A percentile compares a stretch with the other conserved stretches of the same genome.
These are phyloP conservation scores for Megalops cyprinoides DNA, from an alignment of 2,797 vertebrate genomes.

Conservation along the genomic window DNA sequence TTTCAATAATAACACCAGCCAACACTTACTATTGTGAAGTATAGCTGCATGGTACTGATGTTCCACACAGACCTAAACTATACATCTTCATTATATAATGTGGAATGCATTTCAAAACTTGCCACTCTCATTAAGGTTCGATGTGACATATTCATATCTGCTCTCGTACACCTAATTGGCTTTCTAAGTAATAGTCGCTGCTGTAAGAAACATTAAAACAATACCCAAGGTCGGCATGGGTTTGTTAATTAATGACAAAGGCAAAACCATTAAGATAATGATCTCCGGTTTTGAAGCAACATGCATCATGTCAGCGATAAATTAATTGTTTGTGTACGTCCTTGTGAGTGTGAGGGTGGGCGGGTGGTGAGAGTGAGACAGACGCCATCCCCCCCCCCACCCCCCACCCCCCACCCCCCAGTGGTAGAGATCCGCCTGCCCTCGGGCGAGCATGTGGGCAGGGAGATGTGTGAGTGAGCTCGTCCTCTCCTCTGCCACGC, in stretches of 20 bases:
- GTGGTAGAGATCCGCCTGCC: no score
- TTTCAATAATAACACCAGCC: background rate
- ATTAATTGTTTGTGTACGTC: slow-evolving; percentile 41
- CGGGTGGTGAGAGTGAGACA: background rate
- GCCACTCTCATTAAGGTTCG: background rate
- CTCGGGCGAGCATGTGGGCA: background rate
- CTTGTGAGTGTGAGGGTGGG: slow-evolving; percentile 20
- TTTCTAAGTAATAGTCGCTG: slow-evolving; percentile 53
- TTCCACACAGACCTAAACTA: background rate
- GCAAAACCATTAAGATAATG: slow-evolving; percentile 87
- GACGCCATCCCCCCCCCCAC: background rate
- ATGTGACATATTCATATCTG: background rate
- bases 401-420: background rate
- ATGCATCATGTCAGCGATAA: slow-evolving; percentile 74
- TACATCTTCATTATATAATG: background rate
- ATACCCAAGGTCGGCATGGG: slow-evolving; percentile 84
- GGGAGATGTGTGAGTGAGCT: background rate
- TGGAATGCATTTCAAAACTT: background rate
- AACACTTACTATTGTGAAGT: background rate
- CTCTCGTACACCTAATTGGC: slow-evolving; percentile 61
- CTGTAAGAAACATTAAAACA: slow-evolving; percentile 72
- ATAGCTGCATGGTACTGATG: background rate
- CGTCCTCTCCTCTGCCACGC: background rate
- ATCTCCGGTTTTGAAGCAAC: slow-evolving; percentile 81
- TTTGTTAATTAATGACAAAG: slow-evolving; percentile 87